A percentile compares a stretch with the other conserved stretches of the same genome.
phyloP scores from a whole-genome alignment of 2,888 invertebrate species.

The Chrysopilus asiliformis region DNA sequence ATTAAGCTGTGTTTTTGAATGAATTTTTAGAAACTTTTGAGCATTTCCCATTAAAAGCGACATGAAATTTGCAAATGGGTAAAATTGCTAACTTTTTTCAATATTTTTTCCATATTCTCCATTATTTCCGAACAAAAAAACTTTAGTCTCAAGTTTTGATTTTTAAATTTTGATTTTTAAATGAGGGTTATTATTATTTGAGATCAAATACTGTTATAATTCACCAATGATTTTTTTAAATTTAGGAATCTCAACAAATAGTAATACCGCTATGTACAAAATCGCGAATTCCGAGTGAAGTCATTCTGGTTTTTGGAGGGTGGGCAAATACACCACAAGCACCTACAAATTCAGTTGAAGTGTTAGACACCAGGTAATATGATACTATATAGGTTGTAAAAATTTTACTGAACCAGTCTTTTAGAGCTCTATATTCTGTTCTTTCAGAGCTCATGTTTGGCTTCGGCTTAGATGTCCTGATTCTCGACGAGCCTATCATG shows the following conservation, averaged over 20 bases:
- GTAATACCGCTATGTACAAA: slow-evolving; percentile 45
- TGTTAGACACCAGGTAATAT: slow-evolving; percentile 62
- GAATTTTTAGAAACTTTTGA: too few species aligned
- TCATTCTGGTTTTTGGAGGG: slow-evolving; percentile 72
- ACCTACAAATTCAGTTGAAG: slow-evolving; percentile 65
- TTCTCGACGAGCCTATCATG: slow-evolving; percentile 65
- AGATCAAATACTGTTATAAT: too few species aligned
- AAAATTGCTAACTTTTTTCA: too few species aligned
- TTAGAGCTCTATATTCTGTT: background rate
- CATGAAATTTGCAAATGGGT: too few species aligned
- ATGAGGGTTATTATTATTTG: too few species aligned
- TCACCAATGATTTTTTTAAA: too few species aligned
- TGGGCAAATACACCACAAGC: slow-evolving; percentile 81
- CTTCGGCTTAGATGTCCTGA: slow-evolving; percentile 37
- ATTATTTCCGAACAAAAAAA: too few species aligned
- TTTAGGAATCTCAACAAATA: slow-evolving; percentile 42
- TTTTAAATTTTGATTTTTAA: too few species aligned
- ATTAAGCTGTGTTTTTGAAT: too few species aligned
- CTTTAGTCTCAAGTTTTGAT: too few species aligned
- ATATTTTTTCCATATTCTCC: too few species aligned
- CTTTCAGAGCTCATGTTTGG: slow-evolving; percentile 59
- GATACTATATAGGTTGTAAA: slow-evolving; percentile 12
- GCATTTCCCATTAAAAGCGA: too few species aligned
- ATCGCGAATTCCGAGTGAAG: slow-evolving; percentile 62
- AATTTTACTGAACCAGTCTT: slow-evolving; percentile 8